Evolutionary conservation across 1,140 invertebrate genomes (phyloP).

Genomic region (Drosophila simulans): DNA sequence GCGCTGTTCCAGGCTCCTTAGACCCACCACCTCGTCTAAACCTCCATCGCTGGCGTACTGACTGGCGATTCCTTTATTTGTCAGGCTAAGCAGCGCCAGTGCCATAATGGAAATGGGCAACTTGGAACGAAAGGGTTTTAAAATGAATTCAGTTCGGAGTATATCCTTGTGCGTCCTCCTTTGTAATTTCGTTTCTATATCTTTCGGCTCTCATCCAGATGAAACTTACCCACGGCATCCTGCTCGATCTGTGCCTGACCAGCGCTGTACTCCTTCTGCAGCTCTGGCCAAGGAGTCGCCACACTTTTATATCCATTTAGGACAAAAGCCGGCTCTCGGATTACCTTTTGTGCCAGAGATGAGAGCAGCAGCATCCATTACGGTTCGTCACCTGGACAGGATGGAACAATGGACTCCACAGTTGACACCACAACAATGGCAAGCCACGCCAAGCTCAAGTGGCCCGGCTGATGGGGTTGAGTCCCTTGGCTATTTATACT

Average conservation of each 20-base stretch:
- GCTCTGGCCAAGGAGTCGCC: conserved; percentile 7
- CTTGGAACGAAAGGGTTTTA: conserved; percentile 7
- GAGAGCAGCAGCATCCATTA: conserved; percentile 61
- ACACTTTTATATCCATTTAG: conserved; percentile 55
- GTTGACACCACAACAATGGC: conserved; percentile 73
- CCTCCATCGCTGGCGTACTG: conserved; percentile 32
- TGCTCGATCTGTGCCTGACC: conserved; percentile 42
- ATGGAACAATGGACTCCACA: conserved; percentile 62
- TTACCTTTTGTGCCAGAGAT: conserved; percentile 70
- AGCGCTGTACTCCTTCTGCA: conserved; percentile 61
- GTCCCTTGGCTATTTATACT: conserved; percentile 62
- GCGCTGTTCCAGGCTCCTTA: conserved; percentile 29
- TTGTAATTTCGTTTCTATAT: not conserved
- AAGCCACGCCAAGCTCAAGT: conserved; percentile 13
- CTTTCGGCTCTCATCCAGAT: no score
- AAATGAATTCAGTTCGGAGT: not conserved
- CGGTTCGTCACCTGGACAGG: conserved; percentile 70
- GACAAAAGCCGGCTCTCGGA: conserved; percentile 60
- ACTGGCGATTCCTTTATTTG: conserved; percentile 25
- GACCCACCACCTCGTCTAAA: conserved; percentile 47
- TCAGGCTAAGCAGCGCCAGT: conserved; percentile 52
- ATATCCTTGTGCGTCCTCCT: no score
- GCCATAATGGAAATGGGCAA: conserved; percentile 56
- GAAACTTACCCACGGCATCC: conserved; percentile 69
- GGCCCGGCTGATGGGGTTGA: conserved; percentile 27